A percentile compares a stretch with the other conserved stretches of the same genome.
These are phyloP conservation scores for Drosophila novamexicana DNA, from an alignment of 1,140 invertebrate species.

Conservation along the genomic window DNA sequence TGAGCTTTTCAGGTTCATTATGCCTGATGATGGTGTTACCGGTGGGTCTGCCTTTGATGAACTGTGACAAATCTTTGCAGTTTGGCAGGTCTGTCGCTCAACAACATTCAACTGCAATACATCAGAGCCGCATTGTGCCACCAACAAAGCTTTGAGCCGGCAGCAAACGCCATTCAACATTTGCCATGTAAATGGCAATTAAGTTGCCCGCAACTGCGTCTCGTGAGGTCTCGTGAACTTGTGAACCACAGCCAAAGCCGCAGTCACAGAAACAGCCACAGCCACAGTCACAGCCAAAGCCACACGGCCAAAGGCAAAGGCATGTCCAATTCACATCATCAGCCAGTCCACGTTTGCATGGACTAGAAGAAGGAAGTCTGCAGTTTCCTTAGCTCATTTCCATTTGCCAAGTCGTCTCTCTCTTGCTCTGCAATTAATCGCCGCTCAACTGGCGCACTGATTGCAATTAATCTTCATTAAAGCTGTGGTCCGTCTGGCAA, in stretches of 20 bases:
- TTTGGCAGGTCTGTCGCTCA: constrained; percentile 12
- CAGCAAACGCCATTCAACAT: constrained; percentile 59
- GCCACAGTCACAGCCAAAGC: constrained; percentile 17
- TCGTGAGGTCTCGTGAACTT: constrained; percentile 77
- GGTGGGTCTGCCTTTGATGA: constrained; percentile 21
- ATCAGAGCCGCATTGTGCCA: constrained; percentile 69
- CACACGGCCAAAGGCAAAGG: constrained; percentile 10
- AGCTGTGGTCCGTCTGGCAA: constrained; percentile 47
- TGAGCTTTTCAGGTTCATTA: constrained; percentile 9
- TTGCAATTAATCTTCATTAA: constrained; percentile 84
- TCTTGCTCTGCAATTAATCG: constrained; percentile 77
- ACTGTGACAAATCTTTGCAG: constrained; percentile 57
- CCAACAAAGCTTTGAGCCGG: constrained; percentile 65
- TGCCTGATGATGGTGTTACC: not conserved
- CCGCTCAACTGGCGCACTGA: constrained; percentile 80
- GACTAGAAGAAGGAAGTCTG: constrained; percentile 53
- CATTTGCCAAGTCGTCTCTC: constrained; percentile 46
- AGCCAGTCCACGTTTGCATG: constrained; percentile 1
- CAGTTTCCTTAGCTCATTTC: constrained; percentile 63
- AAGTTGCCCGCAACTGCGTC: constrained; percentile 66
- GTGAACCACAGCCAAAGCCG: constrained; percentile 54
- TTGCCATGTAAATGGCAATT: constrained; percentile 80
- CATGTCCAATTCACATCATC: constrained; percentile 15
- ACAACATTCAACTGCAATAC: constrained; percentile 49
- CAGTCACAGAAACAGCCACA: not conserved